These are phyloP conservation scores for Epizoanthus rinbou DNA, from an alignment of 92 coral and sea anemone genomes.

Conservation along the genomic window DNA sequence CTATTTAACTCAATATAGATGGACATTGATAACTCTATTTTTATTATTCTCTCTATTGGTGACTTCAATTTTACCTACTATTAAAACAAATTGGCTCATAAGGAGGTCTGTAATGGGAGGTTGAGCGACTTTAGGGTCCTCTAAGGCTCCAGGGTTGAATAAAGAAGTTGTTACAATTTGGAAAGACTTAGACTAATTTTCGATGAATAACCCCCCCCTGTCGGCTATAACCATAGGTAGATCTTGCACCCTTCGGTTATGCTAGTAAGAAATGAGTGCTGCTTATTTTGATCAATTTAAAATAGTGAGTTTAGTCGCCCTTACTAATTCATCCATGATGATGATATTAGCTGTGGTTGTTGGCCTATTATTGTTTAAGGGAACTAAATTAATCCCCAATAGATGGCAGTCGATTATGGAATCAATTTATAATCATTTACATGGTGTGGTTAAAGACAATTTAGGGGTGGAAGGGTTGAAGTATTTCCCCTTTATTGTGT, in stretches of 20 bases:
- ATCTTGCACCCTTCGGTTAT: too few species aligned
- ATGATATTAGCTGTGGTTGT: slow-evolving; percentile 73
- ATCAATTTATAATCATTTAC: slow-evolving; percentile 63
- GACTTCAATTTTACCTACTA: slow-evolving; percentile 64
- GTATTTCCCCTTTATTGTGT: slow-evolving; percentile 70
- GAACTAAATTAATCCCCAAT: slow-evolving; percentile 69
- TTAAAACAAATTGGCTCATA: slow-evolving; percentile 66
- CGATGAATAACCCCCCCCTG: too few species aligned
- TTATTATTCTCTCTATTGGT: slow-evolving; percentile 68
- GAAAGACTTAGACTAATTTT: slow-evolving; percentile 27
- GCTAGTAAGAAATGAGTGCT: slow-evolving; percentile 53
- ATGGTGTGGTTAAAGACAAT: slow-evolving; percentile 68
- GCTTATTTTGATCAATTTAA: slow-evolving; percentile 86
- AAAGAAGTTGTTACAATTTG: slow-evolving; percentile 41
- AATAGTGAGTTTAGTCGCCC: slow-evolving; percentile 68
- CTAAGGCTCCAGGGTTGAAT: slow-evolving; percentile 35
- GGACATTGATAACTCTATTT: slow-evolving; percentile 74
- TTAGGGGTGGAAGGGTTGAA: slow-evolving; percentile 59
- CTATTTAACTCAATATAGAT: slow-evolving; percentile 85
- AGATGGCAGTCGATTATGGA: slow-evolving; percentile 79
- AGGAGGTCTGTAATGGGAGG: slow-evolving; percentile 63
- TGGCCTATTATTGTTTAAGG: slow-evolving; percentile 73
- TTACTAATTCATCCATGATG: slow-evolving; percentile 83
- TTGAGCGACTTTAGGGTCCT: slow-evolving; percentile 39
- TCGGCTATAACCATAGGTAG: too few species aligned